phyloP scores from a whole-genome alignment of 2,888 invertebrate species.

The Melieria picta region DNA sequence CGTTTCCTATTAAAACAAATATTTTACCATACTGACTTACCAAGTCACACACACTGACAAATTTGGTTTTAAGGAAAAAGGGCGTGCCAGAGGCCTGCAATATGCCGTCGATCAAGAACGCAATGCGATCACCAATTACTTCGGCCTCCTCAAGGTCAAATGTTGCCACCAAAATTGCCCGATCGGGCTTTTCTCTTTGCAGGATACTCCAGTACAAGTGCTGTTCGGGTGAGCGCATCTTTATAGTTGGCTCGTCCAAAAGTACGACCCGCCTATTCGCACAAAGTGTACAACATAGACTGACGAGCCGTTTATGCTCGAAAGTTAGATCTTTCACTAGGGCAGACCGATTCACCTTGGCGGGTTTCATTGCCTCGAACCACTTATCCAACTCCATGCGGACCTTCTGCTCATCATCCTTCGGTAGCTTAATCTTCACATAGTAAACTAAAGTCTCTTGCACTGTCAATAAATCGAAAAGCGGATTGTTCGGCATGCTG shows the following conservation, averaged over 20 bases:
- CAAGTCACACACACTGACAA: slow-evolving; percentile 83
- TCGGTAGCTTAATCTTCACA: slow-evolving; percentile 73
- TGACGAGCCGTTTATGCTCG: slow-evolving; percentile 78
- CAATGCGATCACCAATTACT: slow-evolving; percentile 83
- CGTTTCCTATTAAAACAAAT: too few species aligned
- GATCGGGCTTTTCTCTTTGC: slow-evolving; percentile 74
- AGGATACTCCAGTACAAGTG: slow-evolving; percentile 83
- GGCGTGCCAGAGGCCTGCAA: slow-evolving; percentile 83
- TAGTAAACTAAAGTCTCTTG: slow-evolving; percentile 84
- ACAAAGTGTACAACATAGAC: slow-evolving; percentile 77
- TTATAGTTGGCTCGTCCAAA: slow-evolving; percentile 55
- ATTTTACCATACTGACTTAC: slow-evolving; percentile 52
- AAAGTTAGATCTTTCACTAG: slow-evolving; percentile 71
- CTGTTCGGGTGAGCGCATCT: slow-evolving; percentile 76
- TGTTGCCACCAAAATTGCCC: slow-evolving; percentile 82
- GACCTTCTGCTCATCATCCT: slow-evolving; percentile 46
- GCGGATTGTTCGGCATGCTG: slow-evolving; percentile 83
- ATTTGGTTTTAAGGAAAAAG: slow-evolving; percentile 81
- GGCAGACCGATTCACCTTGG: slow-evolving; percentile 69
- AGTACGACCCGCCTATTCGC: slow-evolving; percentile 71
- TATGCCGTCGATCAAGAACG: slow-evolving; percentile 83
- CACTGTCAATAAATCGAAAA: slow-evolving; percentile 82
- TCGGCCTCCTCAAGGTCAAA: slow-evolving; percentile 92
- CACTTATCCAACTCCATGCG: slow-evolving; percentile 72
- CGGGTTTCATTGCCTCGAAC: slow-evolving; percentile 72